phyloP scores from a whole-genome alignment of 2,113 vertebrate genomes.

The Oryzias celebensis region DNA sequence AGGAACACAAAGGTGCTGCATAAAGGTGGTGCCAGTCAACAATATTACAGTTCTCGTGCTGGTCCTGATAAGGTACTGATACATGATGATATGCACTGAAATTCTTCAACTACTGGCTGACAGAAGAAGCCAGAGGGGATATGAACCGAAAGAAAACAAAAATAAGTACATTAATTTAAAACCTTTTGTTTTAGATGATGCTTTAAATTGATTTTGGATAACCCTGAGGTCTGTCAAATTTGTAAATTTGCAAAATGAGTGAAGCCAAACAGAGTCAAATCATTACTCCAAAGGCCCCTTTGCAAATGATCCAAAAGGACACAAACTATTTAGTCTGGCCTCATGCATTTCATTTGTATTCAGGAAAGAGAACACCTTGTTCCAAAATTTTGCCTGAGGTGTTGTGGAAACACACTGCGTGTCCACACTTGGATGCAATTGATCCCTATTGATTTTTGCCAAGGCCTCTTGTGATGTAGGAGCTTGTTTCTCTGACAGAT shows the following conservation, averaged over 20 bases:
- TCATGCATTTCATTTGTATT: constrained; percentile 50
- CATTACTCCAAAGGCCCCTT: constrained; percentile 21
- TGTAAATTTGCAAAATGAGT: too few species aligned
- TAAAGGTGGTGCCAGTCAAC: too few species aligned
- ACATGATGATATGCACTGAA: too few species aligned
- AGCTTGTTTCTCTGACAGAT: constrained; percentile 35
- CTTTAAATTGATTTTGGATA: too few species aligned
- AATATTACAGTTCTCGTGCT: too few species aligned
- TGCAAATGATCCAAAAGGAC: constrained; percentile 33
- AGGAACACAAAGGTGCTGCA: not conserved
- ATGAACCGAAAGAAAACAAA: too few species aligned
- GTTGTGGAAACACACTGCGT: constrained; percentile 19
- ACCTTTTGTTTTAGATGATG: too few species aligned
- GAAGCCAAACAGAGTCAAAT: constrained; percentile 14
- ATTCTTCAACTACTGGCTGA: too few species aligned
- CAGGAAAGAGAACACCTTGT: constrained; percentile 23
- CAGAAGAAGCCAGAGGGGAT: too few species aligned
- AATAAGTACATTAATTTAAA: not conserved
- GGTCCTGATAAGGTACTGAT: too few species aligned
- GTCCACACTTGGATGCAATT: constrained; percentile 30
- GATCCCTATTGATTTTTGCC: constrained; percentile 39
- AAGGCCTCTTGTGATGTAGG: constrained; percentile 19
- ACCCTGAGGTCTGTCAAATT: too few species aligned
- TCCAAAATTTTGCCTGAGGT: constrained; percentile 31
- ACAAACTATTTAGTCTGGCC: constrained; percentile 32